Evolutionary conservation across 2,797 vertebrate genomes (phyloP).

Genomic region (Anguilla anguilla): DNA sequence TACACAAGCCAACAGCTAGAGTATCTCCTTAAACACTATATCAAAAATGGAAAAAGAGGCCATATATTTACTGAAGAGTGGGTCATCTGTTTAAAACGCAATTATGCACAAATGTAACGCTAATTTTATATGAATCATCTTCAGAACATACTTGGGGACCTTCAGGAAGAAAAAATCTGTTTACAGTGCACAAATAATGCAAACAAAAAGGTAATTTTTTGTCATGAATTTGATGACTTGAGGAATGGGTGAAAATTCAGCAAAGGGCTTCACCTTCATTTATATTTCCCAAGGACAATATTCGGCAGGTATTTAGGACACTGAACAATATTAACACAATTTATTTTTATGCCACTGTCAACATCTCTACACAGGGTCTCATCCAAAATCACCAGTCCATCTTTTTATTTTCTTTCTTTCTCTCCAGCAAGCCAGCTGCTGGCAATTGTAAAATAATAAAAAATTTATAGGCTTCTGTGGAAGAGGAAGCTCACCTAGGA

Average conservation of each 20-base stretch:
- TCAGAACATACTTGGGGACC: neutral
- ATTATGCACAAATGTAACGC: neutral
- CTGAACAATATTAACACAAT: neutral
- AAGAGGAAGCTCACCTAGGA: constrained; percentile 40
- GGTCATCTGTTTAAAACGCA: neutral
- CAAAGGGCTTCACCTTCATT: neutral
- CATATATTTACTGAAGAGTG: neutral
- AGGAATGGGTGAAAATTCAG: neutral
- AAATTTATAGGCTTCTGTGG: constrained; percentile 37
- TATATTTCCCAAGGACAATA: neutral
- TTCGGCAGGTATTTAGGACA: neutral
- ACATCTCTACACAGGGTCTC: neutral
- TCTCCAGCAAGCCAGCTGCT: neutral
- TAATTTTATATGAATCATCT: neutral
- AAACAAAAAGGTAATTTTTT: no score
- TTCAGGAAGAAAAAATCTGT: neutral
- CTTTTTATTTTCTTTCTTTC: neutral
- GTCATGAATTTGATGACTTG: neutral
- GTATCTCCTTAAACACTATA: neutral
- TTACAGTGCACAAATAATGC: no score
- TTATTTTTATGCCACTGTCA: neutral
- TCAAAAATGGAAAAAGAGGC: neutral
- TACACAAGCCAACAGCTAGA: neutral
- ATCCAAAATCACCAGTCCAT: neutral
- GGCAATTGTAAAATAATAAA: constrained; percentile 29